Percentiles rank a stretch among this genome's conserved stretches.
phyloP scores from a whole-genome alignment of 2,797 vertebrate genomes.

The Xenops minutus region DNA sequence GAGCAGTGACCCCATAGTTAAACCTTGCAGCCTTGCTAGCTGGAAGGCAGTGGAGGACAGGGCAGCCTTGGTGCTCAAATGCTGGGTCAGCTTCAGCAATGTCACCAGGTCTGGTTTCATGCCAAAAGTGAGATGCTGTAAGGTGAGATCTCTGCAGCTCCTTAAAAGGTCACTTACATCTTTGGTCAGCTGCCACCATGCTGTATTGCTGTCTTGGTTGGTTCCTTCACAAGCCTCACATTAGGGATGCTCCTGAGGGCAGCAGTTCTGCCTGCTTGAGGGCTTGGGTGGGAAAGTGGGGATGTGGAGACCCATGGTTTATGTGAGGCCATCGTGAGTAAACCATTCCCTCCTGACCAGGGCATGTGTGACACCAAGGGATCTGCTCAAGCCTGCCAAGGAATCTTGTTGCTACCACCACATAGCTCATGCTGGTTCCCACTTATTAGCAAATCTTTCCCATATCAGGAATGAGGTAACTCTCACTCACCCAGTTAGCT shows the following conservation, averaged over 20 bases:
- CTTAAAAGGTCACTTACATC: not conserved
- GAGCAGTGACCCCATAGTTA: not conserved
- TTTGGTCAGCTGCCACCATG: not conserved
- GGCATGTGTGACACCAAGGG: rapidly evolving
- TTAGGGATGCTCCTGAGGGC: not conserved
- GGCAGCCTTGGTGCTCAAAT: not conserved
- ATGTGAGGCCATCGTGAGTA: not conserved
- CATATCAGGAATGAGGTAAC: constrained; percentile 25
- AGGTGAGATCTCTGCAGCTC: not conserved
- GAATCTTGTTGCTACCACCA: not conserved
- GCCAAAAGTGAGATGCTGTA: not conserved
- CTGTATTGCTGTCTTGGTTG: not conserved
- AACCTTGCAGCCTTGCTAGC: not conserved
- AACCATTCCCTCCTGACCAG: not conserved
- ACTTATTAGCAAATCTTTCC: constrained; percentile 18
- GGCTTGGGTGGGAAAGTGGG: rapidly evolving
- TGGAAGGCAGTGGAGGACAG: not conserved
- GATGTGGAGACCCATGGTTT: not conserved
- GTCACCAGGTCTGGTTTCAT: not conserved
- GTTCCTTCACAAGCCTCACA: not conserved
- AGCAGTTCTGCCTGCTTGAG: not conserved
- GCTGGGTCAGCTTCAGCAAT: not conserved
- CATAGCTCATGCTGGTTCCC: not conserved
- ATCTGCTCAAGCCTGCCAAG: not conserved
- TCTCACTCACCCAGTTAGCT: constrained; percentile 23